A percentile compares a stretch with the other conserved stretches of the same genome.
Conservation (phyloP, 2,113 vertebrate species). For the Thalassoma bifasciatum region DNA sequence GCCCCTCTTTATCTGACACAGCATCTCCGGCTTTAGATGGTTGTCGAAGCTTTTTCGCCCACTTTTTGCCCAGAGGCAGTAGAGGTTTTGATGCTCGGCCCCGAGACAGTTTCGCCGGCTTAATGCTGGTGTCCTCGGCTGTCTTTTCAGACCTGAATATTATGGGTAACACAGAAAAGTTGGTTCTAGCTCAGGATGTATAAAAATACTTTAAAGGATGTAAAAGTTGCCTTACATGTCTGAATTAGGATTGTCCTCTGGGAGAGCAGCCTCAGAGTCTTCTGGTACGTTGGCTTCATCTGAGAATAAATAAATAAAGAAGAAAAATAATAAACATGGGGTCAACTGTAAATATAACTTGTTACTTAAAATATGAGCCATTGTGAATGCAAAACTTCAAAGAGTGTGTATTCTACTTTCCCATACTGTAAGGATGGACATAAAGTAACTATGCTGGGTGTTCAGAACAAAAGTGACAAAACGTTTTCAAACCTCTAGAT, state of each 20-base stretch:
- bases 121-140: constrained; percentile 52
- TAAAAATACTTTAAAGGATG: not conserved
- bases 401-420: no score
- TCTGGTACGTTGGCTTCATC: constrained; percentile 54
- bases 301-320: constrained; percentile 32
- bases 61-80: constrained; percentile 66
- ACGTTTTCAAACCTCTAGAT: no score
- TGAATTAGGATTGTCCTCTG: constrained; percentile 37
- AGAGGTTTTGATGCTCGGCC: constrained; percentile 65
- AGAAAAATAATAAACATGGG: no score
- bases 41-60: constrained; percentile 52
- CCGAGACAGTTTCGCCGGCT: constrained; percentile 71
- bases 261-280: constrained; percentile 53
- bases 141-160: constrained; percentile 57
- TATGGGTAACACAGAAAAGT: not conserved
- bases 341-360: no score
- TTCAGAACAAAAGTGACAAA: no score
- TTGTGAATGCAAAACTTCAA: no score
- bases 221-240: constrained; percentile 55
- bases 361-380: no score
- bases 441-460: no score
- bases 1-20: constrained; percentile 3
- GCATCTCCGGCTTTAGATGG: constrained; percentile 32
- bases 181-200: not conserved
- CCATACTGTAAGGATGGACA: no score